Percentiles rank a stretch among this genome's conserved stretches.
phyloP scores from a whole-genome alignment of 2,113 vertebrate species.

The Protomyctophum bolini region DNA sequence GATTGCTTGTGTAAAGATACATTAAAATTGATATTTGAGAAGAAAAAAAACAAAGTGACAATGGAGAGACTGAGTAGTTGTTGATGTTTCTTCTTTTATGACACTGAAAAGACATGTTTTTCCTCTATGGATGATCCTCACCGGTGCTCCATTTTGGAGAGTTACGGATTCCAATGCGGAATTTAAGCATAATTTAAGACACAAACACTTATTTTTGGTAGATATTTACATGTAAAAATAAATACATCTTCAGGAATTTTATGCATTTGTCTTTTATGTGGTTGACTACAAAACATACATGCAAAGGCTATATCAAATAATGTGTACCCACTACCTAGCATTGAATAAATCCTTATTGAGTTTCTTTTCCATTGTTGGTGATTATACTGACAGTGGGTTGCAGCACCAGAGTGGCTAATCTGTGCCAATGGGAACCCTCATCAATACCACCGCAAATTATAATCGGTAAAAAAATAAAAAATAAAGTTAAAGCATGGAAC shows the following conservation, averaged over 20 bases:
- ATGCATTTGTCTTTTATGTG: constrained; percentile 77
- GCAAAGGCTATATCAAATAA: constrained; percentile 63
- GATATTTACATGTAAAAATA: constrained; percentile 77
- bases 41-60: constrained; percentile 64
- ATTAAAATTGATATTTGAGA: constrained; percentile 13
- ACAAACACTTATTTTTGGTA: constrained; percentile 28
- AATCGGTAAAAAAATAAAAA: neutral
- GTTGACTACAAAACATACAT: constrained; percentile 76
- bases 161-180: constrained; percentile 16
- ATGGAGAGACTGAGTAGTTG: constrained; percentile 15
- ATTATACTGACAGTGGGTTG: neutral
- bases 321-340: constrained; percentile 49
- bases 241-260: constrained; percentile 80
- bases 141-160: constrained; percentile 42
- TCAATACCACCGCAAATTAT: neutral
- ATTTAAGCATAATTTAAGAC: constrained; percentile 62
- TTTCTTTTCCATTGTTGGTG: constrained; percentile 3
- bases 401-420: constrained; percentile 67
- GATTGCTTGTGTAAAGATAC: neutral
- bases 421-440: constrained; percentile 30
- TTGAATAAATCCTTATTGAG: constrained; percentile 65
- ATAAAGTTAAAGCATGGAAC: no score
- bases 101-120: constrained; percentile 34
- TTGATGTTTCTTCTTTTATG: constrained; percentile 62
- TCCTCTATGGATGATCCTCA: constrained; percentile 19